Percentiles rank a stretch among this genome's conserved stretches.
Evolutionary conservation across 1,140 invertebrate species (phyloP).

Genomic region (Hyphantria cunea): DNA sequence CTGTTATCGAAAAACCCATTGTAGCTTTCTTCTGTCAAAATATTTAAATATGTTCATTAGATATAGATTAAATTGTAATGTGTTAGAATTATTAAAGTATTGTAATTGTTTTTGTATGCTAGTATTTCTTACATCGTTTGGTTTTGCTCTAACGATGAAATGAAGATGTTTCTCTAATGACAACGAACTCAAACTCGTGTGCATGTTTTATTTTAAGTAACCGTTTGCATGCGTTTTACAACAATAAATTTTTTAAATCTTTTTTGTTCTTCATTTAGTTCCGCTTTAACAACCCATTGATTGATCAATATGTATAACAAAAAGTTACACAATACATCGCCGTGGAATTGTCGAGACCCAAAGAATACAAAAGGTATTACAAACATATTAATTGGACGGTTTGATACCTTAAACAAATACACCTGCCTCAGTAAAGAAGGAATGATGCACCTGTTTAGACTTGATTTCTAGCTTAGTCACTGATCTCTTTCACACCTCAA

Average conservation of each 20-base stretch:
- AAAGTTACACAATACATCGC: slow-evolving; percentile 24
- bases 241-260: slow-evolving; percentile 20
- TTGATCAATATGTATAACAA: slow-evolving; percentile 24
- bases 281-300: slow-evolving; percentile 28
- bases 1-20: too few relatives aligned
- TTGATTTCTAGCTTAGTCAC: slow-evolving; percentile 17
- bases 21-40: too few relatives aligned
- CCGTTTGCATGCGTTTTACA: slow-evolving; percentile 24
- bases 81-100: too few relatives aligned
- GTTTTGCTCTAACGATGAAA: too few relatives aligned
- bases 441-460: slow-evolving; percentile 19
- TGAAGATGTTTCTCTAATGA: too few relatives aligned
- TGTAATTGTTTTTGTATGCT: too few relatives aligned
- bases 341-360: slow-evolving; percentile 20
- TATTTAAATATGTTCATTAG: too few relatives aligned
- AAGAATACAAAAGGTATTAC: slow-evolving; percentile 14
- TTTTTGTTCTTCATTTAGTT: slow-evolving; percentile 20
- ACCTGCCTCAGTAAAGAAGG: slow-evolving; percentile 43
- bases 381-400: slow-evolving; percentile 50
- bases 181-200: too few relatives aligned
- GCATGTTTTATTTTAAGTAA: slow-evolving; percentile 20
- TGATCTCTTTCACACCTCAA: slow-evolving; percentile 28
- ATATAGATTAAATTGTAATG: too few relatives aligned
- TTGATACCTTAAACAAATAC: slow-evolving; percentile 54
- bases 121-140: too few relatives aligned